Evolutionary conservation across 2,113 vertebrate genomes (phyloP), one percentile per base, ranked within the genome.

Genomic region (Dromiciops gliroides): DNA sequence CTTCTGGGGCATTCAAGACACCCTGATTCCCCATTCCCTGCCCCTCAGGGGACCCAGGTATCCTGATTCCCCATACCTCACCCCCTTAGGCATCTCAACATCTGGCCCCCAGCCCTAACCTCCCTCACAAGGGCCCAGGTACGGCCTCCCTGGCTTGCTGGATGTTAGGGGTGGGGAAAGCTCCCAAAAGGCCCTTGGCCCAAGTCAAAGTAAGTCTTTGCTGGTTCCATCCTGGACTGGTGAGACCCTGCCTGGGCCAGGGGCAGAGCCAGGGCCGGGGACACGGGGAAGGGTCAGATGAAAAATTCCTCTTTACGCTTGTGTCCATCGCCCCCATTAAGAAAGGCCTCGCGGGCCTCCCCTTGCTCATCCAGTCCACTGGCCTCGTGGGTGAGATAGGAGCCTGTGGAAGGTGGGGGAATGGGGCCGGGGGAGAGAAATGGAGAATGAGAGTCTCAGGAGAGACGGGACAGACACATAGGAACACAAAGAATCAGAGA

Each of bases 301-400:
- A 99, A 99, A 99, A 99, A 99, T 95, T 99, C 99, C 98, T 99
- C 99, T 98, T 99, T 99, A 97, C 99, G 98, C 98, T 99, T 99
- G 97, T 99, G 99, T 97, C 99, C 99, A 7, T 99, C 99, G 22
- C 99, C 99, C 89, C 99, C 99, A 10, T 99, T 99, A 96, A 99
- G 99, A 97, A 99, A 99, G 90, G 99, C 99, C 98, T 99, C 99
- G 94, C 99, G 99, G 95, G 99, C 99, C 97, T 99, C 99, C 10
- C 99, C 99, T 51, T 99, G 99, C 95, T 99, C 99, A 53, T 99
- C 99, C 98, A 99, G 98, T 51, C 99, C 99, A 89, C 99, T 99
- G 96, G 99, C 99, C 98, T 99, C 99, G 31, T 99, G 99, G 96
- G 99, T 99, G 98, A 99, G 99, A 98, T 99, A 99, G 93, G 99